Base-by-base conservation (phyloP, 2,113 vertebrate genomes). In the Machaerirhynchus nigripectus region DNA sequence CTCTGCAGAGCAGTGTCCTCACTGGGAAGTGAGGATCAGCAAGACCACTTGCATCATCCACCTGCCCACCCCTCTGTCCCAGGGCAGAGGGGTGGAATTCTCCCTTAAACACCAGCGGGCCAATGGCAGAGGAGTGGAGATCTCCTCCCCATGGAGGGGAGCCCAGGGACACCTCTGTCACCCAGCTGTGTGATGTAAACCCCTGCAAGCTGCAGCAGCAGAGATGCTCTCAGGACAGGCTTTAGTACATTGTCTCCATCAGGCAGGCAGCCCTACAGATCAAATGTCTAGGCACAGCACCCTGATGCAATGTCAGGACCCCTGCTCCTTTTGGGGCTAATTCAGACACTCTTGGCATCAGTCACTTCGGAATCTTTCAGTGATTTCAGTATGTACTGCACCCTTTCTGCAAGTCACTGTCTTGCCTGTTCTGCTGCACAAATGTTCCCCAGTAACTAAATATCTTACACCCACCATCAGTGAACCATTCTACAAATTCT, bases 21-120 rank as follows among this genome's bases (percentile, higher is more conserved):
- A 65, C 40, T 8, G 60, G 63, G 67, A 78, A 73, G 27, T 0
- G 0, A 85, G 56, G 79, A 57, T 31, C 11, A 15, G 47, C 89
- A 73, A 70, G 68, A 73, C 47, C 84, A 60, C 88, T 96, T 97
- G 92, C 96, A 86, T 96, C 95, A 96, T 92, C 56, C 7, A 11
- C 31, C 44, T 74, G 59, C 47, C 56, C 47, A 30, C 26, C 67
- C 9, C 10, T 73, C 59, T 14, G 13, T 84, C 59, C 53, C n/a
- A 65, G 86, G 70, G 31, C 21, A 14, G 60, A 80, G 89, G 88
- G 95, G 93, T 86, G 91, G 95, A 81, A 49, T n/a, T 70, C 49
- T 81, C 91, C 78, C 55, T 76, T 84, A 77, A 86, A 89, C 76
- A 93, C 33, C 52, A 18, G 44, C 1, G 4, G 67, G 76, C 96